A percentile compares a stretch with the other conserved stretches of the same genome.
Conservation (phyloP, 2,113 vertebrate species). For the Bubo bubo region DNA sequence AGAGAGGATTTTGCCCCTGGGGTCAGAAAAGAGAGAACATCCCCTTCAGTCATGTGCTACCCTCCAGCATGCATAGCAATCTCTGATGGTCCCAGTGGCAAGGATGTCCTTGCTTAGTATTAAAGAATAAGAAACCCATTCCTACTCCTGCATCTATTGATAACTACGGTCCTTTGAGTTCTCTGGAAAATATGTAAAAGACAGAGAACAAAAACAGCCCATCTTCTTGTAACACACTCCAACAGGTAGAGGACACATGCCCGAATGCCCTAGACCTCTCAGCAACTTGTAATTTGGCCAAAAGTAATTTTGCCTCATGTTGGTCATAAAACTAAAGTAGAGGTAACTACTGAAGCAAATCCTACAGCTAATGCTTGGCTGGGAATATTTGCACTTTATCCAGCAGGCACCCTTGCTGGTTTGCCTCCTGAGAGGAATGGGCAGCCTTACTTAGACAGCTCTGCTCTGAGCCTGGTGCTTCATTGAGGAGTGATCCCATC, state of each 20-base stretch:
- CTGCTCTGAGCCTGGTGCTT: neutral
- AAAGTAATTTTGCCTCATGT: slow-evolving; percentile 29
- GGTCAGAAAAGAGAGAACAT: neutral
- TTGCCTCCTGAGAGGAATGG: neutral
- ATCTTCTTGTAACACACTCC: neutral
- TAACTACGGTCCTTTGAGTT: neutral
- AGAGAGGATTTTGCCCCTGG: neutral
- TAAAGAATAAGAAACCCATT: neutral
- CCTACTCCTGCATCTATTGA: neutral
- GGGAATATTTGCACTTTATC: neutral
- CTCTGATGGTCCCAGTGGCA: neutral
- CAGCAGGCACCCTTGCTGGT: neutral
- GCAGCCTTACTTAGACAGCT: neutral
- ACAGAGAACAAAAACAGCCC: neutral
- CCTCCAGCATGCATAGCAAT: neutral
- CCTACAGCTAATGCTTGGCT: slow-evolving; percentile 29
- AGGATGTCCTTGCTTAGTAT: neutral
- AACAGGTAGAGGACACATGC: slow-evolving; percentile 34
- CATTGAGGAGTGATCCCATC: neutral
- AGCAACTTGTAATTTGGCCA: slow-evolving; percentile 21
- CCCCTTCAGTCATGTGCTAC: neutral
- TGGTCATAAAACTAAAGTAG: slow-evolving; percentile 52
- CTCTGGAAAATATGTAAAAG: neutral
- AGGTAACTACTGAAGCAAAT: slow-evolving; percentile 57
- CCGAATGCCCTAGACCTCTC: slow-evolving; percentile 24